Percentiles rank a stretch among this genome's conserved stretches.
phyloP scores from a whole-genome alignment of 2,888 invertebrate species.

The Athalia circularis region DNA sequence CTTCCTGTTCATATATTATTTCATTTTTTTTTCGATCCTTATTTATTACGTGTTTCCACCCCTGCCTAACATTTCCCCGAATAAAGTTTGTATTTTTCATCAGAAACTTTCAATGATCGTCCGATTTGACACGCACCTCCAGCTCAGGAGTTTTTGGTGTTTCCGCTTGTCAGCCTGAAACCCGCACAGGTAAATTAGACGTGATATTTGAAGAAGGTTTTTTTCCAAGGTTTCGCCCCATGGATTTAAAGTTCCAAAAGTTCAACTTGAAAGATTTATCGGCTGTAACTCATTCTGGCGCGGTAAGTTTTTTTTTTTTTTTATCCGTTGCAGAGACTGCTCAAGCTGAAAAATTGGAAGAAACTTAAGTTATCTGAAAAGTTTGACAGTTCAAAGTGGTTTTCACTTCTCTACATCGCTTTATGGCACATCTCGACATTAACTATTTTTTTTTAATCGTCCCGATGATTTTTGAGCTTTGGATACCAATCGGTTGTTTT shows the following conservation, averaged over 20 bases:
- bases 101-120: not conserved
- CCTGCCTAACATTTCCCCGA: no score
- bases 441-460: not conserved
- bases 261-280: constrained; percentile 34
- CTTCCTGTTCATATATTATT: not conserved
- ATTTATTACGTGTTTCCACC: no score
- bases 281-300: constrained; percentile 33
- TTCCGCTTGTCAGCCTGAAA: not conserved
- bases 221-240: not conserved
- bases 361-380: constrained; percentile 29
- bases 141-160: no score
- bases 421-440: not conserved
- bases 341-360: constrained; percentile 5
- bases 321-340: constrained; percentile 18
- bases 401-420: not conserved
- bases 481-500: not conserved
- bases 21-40: not conserved
- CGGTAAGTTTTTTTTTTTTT: constrained; percentile 18
- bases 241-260: constrained; percentile 22
- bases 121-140: not conserved
- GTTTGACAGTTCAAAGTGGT: constrained; percentile 16
- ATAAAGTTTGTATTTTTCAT: not conserved
- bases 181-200: constrained; percentile 10
- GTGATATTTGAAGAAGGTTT: constrained; percentile 26
- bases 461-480: not conserved